These are phyloP conservation scores for Aurelia sp. DNA, from an alignment of 30 jellyfish, hydroid and myxozoan species.

Conservation along the genomic window DNA sequence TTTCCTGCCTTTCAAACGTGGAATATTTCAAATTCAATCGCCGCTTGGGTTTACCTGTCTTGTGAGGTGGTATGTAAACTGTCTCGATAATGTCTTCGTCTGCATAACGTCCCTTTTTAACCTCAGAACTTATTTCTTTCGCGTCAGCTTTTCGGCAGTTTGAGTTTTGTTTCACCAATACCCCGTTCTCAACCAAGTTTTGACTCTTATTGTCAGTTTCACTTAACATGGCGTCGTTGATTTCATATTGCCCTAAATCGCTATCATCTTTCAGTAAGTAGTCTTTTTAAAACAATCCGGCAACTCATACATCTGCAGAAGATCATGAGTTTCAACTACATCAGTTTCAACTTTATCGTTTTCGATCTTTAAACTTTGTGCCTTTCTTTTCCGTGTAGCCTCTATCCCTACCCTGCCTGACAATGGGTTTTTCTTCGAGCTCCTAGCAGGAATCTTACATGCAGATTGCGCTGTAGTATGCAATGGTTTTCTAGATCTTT, in stretches of 20 bases:
- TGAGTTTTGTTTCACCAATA: no score
- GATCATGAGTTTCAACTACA: conserved; percentile 21
- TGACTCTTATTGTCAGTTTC: no score
- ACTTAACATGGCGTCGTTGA: no score
- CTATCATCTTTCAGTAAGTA: neutral
- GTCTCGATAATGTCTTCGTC: no score
- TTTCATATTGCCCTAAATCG: neutral
- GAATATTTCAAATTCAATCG: no score
- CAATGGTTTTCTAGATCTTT: neutral
- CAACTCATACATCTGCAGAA: conserved; percentile 36
- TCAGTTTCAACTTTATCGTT: conserved; percentile 12
- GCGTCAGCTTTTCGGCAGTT: no score
- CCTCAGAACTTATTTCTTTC: no score
- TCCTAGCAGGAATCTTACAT: conserved; percentile 10
- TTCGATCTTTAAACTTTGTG: conserved; percentile 3
- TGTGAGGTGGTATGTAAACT: no score
- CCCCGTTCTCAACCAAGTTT: no score
- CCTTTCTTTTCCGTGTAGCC: conserved; percentile 23
- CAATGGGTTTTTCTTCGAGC: conserved; percentile 5
- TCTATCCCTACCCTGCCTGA: conserved; percentile 35
- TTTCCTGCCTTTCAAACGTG: no score
- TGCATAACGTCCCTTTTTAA: no score
- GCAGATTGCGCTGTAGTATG: conserved; percentile 19
- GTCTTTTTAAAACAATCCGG: conserved; percentile 23
- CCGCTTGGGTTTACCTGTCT: no score